Evolutionary conservation across 1,140 invertebrate species (phyloP).

Genomic region (Hestina assimilis): DNA sequence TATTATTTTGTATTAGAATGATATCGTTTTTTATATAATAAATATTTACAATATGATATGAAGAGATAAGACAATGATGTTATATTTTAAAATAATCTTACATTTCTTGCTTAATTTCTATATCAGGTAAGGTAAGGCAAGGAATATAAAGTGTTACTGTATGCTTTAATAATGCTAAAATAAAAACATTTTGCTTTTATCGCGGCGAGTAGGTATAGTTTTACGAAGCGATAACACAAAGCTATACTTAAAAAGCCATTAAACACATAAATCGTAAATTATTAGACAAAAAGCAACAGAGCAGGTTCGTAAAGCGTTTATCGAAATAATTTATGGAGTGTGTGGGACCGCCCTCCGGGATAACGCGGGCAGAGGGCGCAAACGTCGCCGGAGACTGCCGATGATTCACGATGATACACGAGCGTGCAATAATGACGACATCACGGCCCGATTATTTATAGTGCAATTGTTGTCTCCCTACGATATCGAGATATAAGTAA

Average conservation of each 20-base stretch:
- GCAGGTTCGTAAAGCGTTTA: slow-evolving; percentile 14
- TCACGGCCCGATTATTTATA: slow-evolving; percentile 28
- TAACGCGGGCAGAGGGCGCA: slow-evolving; percentile 6
- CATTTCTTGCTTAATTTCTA: too few species aligned
- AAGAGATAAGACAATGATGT: too few species aligned
- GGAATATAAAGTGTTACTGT: too few species aligned
- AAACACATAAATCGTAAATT: slow-evolving; percentile 1
- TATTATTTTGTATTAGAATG: background rate
- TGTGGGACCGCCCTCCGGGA: slow-evolving; percentile 16
- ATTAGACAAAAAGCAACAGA: slow-evolving; percentile 2
- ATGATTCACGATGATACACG: slow-evolving; percentile 42
- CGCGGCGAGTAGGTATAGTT: too few species aligned
- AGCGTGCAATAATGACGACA: slow-evolving; percentile 26
- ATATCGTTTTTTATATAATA: too few species aligned
- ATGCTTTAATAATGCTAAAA: too few species aligned
- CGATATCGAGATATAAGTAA: slow-evolving; percentile 27
- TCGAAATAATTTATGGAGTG: slow-evolving; percentile 24
- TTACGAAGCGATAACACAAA: background rate
- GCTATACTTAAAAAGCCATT: slow-evolving; percentile 13
- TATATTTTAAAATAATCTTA: too few species aligned
- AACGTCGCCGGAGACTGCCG: slow-evolving; percentile 26
- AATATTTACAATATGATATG: too few species aligned
- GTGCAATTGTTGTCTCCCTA: slow-evolving; percentile 29
- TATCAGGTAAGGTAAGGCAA: too few species aligned
- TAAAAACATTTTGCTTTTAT: too few species aligned